Conservation (phyloP, 2,113 vertebrate species). For the Alouatta palliata region DNA sequence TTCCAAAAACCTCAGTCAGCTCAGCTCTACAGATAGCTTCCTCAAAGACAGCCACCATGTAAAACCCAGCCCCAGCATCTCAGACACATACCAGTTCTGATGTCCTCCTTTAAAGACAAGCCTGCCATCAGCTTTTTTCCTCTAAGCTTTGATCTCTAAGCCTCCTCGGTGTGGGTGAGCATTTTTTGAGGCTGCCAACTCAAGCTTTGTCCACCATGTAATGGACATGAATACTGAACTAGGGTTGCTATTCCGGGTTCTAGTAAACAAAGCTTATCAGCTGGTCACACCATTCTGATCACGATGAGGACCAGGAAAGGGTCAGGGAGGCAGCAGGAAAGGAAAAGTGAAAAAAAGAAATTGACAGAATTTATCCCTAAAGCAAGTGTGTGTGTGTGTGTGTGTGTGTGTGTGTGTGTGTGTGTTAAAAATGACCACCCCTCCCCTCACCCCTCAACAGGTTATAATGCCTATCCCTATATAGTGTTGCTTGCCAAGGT, state of each 20-base stretch:
- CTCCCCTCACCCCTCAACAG: neutral
- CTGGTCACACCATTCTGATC: neutral
- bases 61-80: neutral
- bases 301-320: neutral
- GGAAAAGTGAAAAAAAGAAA: neutral
- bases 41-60: neutral
- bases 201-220: neutral
- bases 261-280: neutral
- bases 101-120: neutral
- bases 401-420: neutral
- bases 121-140: neutral
- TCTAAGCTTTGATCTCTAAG: neutral
- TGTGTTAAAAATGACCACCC: neutral
- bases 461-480: neutral
- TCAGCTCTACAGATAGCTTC: neutral
- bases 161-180: neutral
- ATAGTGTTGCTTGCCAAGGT: neutral
- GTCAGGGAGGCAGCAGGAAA: neutral
- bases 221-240: neutral
- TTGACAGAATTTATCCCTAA: neutral
- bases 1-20: neutral
- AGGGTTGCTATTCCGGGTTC: neutral
- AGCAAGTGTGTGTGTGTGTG: neutral
- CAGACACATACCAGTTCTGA: neutral
- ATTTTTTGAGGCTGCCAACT: neutral